Evolutionary conservation across 2,888 invertebrate genomes (phyloP), one percentile per base, ranked within the genome.

Genomic region (Laspeyria flexula): DNA sequence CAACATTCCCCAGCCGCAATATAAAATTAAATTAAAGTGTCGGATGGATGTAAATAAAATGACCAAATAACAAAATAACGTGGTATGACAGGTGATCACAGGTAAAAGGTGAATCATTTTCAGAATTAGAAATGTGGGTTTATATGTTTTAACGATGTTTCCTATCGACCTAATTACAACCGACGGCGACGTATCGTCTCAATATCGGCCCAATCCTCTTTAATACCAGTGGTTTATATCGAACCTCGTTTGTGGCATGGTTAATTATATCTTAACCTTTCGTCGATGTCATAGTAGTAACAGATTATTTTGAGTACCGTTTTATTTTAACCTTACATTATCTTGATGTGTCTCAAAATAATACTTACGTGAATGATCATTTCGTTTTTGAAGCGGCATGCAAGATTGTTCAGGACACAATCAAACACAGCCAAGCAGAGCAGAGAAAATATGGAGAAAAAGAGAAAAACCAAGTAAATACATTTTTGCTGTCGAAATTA

Each of bases 341-440:
- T 81, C 80, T 88, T 82, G 88, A 89, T 90, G 91, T 89, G 91
- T 90, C 87, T 88, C 90, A 91, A 91, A 91, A 92, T 90, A 93
- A 94, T 95, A 95, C 95, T 95, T 95, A 95, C 95, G 95, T 95
- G 95, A 94, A 94, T 92, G 93, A 93, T 93, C 90, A 90, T 93
- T 94, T 94, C 93, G 93, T 92, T 93, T 94, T 94, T 94, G 95
- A 95, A 95, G 95, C 95, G 93, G 94, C 95, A 95, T 95, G 95
- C 95, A 93, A 93, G 93, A 93, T 94, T 95, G 95, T 95, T 94
- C 94, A 94, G 94, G 95, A 95, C 94, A 95, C 95, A 95, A 95
- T 95, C 95, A 95, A 95, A 95, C 95, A 95, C 95, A 95, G 95
- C 93, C 95, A 96, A 96, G 95, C 95, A 95, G 95, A 95, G 95